These are phyloP conservation scores for Pteronotus mesoamericanus DNA, from an alignment of 2,797 vertebrate genomes.

Conservation along the genomic window DNA sequence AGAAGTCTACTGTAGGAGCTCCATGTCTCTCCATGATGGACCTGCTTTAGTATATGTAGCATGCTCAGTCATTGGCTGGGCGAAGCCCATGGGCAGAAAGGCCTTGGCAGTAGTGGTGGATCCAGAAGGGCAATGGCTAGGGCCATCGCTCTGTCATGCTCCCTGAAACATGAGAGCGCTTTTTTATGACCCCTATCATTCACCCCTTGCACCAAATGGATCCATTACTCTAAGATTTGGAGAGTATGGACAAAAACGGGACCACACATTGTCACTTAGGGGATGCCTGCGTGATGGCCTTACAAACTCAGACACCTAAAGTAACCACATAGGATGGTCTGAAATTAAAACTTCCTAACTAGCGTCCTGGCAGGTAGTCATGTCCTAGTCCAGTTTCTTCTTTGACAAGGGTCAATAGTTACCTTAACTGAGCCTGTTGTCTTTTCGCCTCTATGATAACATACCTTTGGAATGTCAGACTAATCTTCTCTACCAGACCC, in stretches of 20 bases:
- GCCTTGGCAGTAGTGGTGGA: neutral
- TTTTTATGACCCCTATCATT: neutral
- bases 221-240: neutral
- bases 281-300: neutral
- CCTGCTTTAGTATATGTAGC: neutral
- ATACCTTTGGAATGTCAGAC: neutral
- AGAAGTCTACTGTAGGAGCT: neutral
- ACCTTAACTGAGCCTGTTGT: neutral
- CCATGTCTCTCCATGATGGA: neutral
- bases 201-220: neutral
- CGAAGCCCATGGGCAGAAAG: neutral
- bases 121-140: neutral
- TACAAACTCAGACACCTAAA: neutral
- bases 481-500: neutral
- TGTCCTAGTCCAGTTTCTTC: neutral
- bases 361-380: neutral
- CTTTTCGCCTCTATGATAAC: neutral
- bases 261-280: neutral
- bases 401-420: neutral
- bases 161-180: neutral
- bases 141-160: neutral
- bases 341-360: neutral
- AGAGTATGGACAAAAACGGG: neutral
- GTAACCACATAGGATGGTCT: neutral
- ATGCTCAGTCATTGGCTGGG: neutral